phyloP scores from a whole-genome alignment of 2,888 invertebrate species.

The Cephus runcator region DNA sequence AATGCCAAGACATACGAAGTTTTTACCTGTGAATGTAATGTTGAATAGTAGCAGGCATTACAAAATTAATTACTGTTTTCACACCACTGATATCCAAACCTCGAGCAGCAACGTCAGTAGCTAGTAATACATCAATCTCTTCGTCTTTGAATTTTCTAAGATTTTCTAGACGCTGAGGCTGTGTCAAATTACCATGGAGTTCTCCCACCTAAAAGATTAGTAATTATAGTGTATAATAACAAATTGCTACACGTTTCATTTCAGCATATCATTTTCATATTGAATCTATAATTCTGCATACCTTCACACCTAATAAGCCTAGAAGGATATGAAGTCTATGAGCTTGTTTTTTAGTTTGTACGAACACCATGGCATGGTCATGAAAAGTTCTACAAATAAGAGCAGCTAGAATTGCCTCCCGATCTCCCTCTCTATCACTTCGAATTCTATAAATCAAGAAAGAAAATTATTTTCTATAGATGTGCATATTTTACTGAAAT shows the following conservation, averaged over 20 bases:
- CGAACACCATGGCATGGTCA: conserved; percentile 93
- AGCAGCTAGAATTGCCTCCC: conserved; percentile 89
- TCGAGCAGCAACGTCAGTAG: conserved; percentile 93
- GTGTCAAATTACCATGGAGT: conserved; percentile 95
- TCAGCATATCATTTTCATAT: not conserved
- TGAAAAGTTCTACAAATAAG: conserved; percentile 89
- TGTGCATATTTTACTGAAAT: not conserved
- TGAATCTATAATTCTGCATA: conserved; percentile 59
- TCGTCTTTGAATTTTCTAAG: conserved; percentile 89
- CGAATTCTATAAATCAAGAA: conserved; percentile 73
- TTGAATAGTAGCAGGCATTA: conserved; percentile 92
- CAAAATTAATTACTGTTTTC: conserved; percentile 96
- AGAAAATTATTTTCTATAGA: not conserved
- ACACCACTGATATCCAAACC: conserved; percentile 98
- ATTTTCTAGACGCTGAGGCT: conserved; percentile 92
- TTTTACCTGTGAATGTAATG: conserved; percentile 91
- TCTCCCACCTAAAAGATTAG: conserved; percentile 74
- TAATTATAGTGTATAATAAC: not conserved
- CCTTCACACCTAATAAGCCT: conserved; percentile 88
- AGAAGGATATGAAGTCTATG: conserved; percentile 92
- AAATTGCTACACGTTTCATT: not conserved
- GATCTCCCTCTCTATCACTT: conserved; percentile 87
- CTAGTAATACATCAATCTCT: conserved; percentile 86
- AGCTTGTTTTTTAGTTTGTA: conserved; percentile 95
- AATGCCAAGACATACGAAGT: conserved; percentile 4